Conservation (phyloP, 2,113 vertebrate genomes). For the Eonycteris spelaea region DNA sequence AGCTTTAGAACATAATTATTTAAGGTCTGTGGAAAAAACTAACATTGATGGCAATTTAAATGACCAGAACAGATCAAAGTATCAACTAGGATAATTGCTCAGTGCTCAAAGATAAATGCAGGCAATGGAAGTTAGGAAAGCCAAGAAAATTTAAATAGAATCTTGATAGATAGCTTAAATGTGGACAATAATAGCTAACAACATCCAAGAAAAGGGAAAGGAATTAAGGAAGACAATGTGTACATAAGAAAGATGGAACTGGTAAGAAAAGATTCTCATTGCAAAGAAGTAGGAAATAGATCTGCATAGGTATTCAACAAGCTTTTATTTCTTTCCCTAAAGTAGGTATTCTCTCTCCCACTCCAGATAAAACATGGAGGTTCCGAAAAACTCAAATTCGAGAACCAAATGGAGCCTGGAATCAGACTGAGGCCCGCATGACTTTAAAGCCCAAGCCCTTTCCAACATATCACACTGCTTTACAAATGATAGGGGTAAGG, state of each 20-base stretch:
- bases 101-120: background rate
- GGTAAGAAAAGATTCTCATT: background rate
- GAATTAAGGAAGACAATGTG: background rate
- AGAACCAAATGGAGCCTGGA: background rate
- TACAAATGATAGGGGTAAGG: background rate
- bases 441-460: background rate
- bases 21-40: background rate
- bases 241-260: background rate
- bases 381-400: background rate
- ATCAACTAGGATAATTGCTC: background rate
- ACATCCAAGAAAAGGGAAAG: background rate
- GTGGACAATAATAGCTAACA: background rate
- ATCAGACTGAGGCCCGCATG: background rate
- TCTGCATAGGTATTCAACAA: background rate
- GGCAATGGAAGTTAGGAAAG: background rate
- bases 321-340: background rate
- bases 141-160: background rate
- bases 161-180: background rate
- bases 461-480: background rate
- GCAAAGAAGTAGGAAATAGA: background rate
- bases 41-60: background rate
- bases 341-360: background rate
- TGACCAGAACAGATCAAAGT: background rate
- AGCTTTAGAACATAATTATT: background rate
- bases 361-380: background rate